Evolutionary conservation across 1,140 invertebrate genomes (phyloP).

Genomic region (Drosophila biarmipes): DNA sequence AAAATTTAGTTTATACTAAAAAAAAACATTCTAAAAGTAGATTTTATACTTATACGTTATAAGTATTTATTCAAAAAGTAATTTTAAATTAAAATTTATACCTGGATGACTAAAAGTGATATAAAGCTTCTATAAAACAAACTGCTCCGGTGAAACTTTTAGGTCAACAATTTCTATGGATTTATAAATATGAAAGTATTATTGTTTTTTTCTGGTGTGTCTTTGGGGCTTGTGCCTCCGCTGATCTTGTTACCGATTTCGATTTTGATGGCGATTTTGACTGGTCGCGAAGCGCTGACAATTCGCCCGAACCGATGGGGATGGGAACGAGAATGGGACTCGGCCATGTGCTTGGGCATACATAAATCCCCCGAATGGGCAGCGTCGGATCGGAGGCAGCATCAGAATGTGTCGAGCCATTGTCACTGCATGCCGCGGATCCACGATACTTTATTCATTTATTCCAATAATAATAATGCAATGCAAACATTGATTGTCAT

Average conservation of each 20-base stretch:
- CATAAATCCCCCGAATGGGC: conserved; percentile 58
- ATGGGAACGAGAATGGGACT: background rate
- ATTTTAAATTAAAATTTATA: too few species aligned
- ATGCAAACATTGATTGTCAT: conserved; percentile 84
- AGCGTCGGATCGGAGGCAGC: conserved; percentile 27
- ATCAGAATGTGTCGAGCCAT: conserved; percentile 69
- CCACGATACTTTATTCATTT: conserved; percentile 83
- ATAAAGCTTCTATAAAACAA: too few species aligned
- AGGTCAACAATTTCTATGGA: background rate
- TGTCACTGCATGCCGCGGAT: conserved; percentile 76
- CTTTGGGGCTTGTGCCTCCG: conserved; percentile 39
- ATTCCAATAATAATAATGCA: conserved; percentile 84
- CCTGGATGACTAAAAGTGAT: too few species aligned
- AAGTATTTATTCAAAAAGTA: too few species aligned
- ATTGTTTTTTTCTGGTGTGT: conserved; percentile 15
- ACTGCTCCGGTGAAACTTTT: too few species aligned
- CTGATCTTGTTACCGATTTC: conserved; percentile 83
- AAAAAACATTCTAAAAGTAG: too few species aligned
- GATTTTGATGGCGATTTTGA: conserved; percentile 82
- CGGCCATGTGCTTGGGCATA: conserved; percentile 36
- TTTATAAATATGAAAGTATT: background rate
- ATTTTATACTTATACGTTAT: too few species aligned
- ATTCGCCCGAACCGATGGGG: conserved; percentile 68
- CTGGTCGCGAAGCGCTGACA: conserved; percentile 70
- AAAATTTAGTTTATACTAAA: background rate